Percentiles rank a stretch among this genome's conserved stretches.
Evolutionary conservation across 2,888 invertebrate species (phyloP).

Genomic region (Megaustenia siamemsis): DNA sequence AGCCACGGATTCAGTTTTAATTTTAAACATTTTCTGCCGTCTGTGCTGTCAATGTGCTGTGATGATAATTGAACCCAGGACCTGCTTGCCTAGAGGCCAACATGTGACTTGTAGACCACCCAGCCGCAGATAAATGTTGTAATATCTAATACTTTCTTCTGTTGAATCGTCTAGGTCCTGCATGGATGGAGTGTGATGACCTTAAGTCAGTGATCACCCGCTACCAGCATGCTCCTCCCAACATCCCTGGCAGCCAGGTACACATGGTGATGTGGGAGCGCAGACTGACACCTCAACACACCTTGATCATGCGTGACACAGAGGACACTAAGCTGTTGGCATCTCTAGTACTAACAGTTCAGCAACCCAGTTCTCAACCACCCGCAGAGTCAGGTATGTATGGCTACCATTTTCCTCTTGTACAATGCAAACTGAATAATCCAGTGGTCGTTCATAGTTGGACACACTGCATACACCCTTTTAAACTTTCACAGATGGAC

Average conservation of each 20-base stretch:
- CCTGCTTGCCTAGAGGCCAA: too few species aligned
- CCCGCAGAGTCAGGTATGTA: constrained; percentile 34
- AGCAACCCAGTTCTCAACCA: constrained; percentile 50
- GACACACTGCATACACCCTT: too few species aligned
- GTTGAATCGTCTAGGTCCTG: constrained; percentile 65
- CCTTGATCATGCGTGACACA: constrained; percentile 56
- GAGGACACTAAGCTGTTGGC: constrained; percentile 57
- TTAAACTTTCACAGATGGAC: too few species aligned
- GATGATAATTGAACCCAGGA: too few species aligned
- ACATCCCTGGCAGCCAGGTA: constrained; percentile 71
- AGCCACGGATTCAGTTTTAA: too few species aligned
- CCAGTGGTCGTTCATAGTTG: too few species aligned
- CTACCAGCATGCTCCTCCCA: constrained; percentile 62
- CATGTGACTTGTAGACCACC: too few species aligned
- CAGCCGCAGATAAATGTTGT: too few species aligned
- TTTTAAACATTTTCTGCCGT: too few species aligned
- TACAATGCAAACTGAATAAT: too few species aligned
- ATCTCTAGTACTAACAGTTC: constrained; percentile 57
- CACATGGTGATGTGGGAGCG: constrained; percentile 78
- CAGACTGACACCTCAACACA: constrained; percentile 53
- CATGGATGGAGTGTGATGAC: constrained; percentile 77
- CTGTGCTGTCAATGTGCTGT: too few species aligned
- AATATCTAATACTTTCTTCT: neutral
- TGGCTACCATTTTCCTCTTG: neutral
- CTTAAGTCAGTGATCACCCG: constrained; percentile 67